These are phyloP conservation scores for Hyles euphorbiae DNA, from an alignment of 1,140 invertebrate species.

Conservation along the genomic window DNA sequence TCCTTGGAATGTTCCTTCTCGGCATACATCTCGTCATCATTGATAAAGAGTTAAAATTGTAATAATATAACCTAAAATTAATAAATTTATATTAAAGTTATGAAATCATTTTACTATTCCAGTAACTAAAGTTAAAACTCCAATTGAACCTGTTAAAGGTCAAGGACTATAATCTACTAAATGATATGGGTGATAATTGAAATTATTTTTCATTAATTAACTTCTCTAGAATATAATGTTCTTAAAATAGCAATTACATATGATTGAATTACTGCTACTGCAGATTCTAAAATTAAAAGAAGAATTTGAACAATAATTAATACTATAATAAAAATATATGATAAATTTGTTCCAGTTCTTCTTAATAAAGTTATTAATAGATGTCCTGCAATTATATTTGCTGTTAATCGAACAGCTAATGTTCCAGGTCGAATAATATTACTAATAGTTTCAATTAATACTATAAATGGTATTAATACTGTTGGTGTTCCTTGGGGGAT, in stretches of 20 bases:
- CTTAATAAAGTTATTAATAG: too few species aligned
- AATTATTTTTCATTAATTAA: constrained; percentile 10
- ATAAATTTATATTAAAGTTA: constrained; percentile 11
- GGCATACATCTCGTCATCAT: constrained; percentile 7
- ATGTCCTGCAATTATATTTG: constrained; percentile 30
- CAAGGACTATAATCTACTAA: constrained; percentile 15
- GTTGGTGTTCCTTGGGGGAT: constrained; percentile 7
- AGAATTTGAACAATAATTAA: too few species aligned
- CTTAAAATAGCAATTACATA: too few species aligned
- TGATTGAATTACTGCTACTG: too few species aligned
- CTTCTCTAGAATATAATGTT: constrained; percentile 4
- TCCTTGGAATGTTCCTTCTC: too few species aligned
- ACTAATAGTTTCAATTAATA: constrained; percentile 77
- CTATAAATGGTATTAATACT: constrained; percentile 74
- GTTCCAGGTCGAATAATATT: constrained; percentile 79
- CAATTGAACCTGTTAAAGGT: constrained; percentile 11
- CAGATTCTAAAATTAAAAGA: too few species aligned
- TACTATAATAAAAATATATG: too few species aligned
- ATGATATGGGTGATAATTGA: constrained; percentile 9
- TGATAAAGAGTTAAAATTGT: constrained; percentile 9
- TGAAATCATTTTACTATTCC: constrained; percentile 13
- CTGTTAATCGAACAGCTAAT: constrained; percentile 79
- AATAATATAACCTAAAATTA: constrained; percentile 12
- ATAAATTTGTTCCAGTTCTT: too few species aligned
- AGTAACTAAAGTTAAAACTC: constrained; percentile 8